Percentiles rank a stretch among this genome's conserved stretches.
Conservation (phyloP, 2,888 invertebrate species). For the Lepeophtheirus nordmannii region DNA sequence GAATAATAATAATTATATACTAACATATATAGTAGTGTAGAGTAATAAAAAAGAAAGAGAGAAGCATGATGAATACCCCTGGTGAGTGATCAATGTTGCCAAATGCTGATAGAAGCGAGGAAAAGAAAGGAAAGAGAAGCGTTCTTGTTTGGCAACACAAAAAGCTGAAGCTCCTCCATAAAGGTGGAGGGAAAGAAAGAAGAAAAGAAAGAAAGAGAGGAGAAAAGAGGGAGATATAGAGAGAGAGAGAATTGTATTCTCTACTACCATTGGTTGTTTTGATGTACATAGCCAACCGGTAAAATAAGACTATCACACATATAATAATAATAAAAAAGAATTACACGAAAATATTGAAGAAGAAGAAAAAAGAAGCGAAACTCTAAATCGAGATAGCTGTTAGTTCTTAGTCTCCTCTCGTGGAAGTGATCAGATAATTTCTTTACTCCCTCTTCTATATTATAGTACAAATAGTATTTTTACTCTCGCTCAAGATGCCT, state of each 20-base stretch:
- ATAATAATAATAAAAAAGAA: background rate
- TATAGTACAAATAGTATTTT: too few species aligned
- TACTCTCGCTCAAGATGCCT: conserved; percentile 13
- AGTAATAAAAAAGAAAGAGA: background rate
- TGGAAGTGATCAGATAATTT: background rate
- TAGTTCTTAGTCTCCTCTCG: conserved; percentile 6
- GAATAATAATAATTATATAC: background rate
- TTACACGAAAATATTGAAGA: background rate
- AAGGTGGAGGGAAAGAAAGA: background rate
- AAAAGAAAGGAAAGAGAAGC: background rate
- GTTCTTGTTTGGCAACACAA: background rate
- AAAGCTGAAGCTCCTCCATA: conserved; percentile 2
- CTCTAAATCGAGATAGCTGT: background rate
- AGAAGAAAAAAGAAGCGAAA: background rate
- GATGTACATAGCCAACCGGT: background rate
- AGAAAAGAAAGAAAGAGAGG: background rate
- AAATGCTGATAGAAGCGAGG: background rate
- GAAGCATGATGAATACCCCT: too few species aligned
- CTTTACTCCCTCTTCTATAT: too few species aligned
- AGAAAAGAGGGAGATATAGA: conserved; percentile 5
- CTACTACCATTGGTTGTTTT: background rate
- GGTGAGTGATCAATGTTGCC: background rate
- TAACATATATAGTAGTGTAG: background rate
- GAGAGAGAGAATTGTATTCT: conserved; percentile 6
- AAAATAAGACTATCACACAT: background rate